Evolutionary conservation across 2,797 vertebrate genomes (phyloP), one percentile per base, ranked within the genome.

Genomic region (Parotocinclus haroldoi): DNA sequence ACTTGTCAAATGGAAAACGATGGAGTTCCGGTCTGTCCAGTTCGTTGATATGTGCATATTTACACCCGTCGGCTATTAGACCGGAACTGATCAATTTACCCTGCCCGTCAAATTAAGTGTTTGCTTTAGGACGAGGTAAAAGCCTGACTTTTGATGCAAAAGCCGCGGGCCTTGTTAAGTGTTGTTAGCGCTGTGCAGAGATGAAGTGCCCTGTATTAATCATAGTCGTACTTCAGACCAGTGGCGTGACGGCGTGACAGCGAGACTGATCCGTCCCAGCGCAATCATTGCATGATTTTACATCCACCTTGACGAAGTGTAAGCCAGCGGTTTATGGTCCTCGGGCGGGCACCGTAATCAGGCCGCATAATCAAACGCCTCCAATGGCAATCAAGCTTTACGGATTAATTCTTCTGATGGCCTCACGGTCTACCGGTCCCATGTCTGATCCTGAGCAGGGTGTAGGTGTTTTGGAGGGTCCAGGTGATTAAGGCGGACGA

Each of bases 391-490:
- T 92, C 91, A 92, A 84, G 84, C 80, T 83, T 77, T 82, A 65
- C 83, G 82, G 87, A 91, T 90, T 91, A 91, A 90, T 90, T 89
- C 81, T 76, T 87, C 76, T 80, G 88, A 89, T 88, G 83, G 83
- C 84, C 77, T 78, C 79, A 78, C 82, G 78, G 82, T 71, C 81
- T 58, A 71, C 76, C 48, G 80, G 88, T 84, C 83, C 84, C 77
- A 80, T 89, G 83, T 89, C 85, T 86, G 88, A 89, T 89, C 86
- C 80, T 88, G 87, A 89, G 87, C 89, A 90, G 85, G 89, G 87
- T 89, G 91, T 91, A 89, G 91, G 91, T 91, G 90, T 90, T 89
- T 85, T 92, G 86, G 87, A 91, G 91, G 88, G 88, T 71, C 84
- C 85, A 85, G 86, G 89, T 92, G 89, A 92, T 91, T 92, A 91